Conservation (phyloP, 2,888 invertebrate genomes). For the Cataglyphis altisquamis region DNA sequence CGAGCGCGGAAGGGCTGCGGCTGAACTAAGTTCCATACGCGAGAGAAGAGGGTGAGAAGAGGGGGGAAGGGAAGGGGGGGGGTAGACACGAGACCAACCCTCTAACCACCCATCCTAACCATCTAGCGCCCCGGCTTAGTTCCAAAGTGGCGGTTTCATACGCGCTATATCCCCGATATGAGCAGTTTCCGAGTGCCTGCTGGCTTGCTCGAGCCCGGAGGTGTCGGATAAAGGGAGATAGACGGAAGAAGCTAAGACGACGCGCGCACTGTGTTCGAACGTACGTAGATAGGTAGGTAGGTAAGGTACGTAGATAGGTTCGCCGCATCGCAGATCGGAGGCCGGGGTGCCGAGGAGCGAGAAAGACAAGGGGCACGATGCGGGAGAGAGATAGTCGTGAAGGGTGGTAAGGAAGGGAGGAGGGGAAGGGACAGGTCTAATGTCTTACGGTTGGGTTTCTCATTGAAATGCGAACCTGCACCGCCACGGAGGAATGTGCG, state of each 20-base stretch:
- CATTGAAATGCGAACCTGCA: conserved; percentile 75
- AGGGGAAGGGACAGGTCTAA: conserved; percentile 48
- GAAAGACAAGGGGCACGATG: conserved; percentile 44
- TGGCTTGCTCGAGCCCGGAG: conserved; percentile 52
- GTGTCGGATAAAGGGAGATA: conserved; percentile 56
- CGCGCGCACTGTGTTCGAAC: conserved; percentile 8
- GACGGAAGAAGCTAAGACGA: conserved; percentile 46
- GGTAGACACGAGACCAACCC: conserved; percentile 62
- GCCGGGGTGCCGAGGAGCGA: conserved; percentile 40
- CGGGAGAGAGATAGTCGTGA: conserved; percentile 17
- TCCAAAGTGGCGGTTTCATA: conserved; percentile 81
- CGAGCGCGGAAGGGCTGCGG: conserved; percentile 57
- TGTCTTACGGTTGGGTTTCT: conserved; percentile 64
- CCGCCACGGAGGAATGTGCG: conserved; percentile 50
- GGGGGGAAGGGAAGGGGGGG: conserved; percentile 42
- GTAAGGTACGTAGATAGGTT: not conserved
- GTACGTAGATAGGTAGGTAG: conserved; percentile 19
- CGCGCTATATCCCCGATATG: conserved; percentile 75
- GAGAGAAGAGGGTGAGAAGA: not conserved
- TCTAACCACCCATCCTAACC: conserved; percentile 63
- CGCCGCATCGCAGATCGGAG: conserved; percentile 49
- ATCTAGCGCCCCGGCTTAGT: conserved; percentile 73
- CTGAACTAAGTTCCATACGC: conserved; percentile 73
- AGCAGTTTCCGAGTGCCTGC: conserved; percentile 72
- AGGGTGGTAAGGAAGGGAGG: conserved; percentile 8